These are phyloP conservation scores for Lethrus apterus DNA, from an alignment of 1,140 invertebrate genomes.

Conservation along the genomic window DNA sequence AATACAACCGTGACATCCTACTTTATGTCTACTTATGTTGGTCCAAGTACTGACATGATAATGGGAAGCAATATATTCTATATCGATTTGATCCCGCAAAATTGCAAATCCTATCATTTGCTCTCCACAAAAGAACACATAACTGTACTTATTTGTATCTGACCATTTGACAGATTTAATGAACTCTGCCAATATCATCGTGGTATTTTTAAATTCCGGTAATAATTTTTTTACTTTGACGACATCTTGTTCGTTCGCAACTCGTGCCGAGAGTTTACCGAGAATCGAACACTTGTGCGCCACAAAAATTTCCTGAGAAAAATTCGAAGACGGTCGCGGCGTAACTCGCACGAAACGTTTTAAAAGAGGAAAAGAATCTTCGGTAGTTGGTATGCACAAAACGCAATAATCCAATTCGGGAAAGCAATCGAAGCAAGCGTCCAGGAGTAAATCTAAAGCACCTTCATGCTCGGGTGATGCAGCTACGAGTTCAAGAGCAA, in stretches of 20 bases:
- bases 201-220: not conserved
- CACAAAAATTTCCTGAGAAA: conserved; percentile 55
- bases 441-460: conserved; percentile 48
- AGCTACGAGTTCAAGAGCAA: conserved; percentile 58
- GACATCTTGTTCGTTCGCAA: not conserved
- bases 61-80: conserved; percentile 25
- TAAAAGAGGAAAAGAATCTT: conserved; percentile 48
- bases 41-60: conserved; percentile 26
- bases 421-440: conserved; percentile 58
- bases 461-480: conserved; percentile 55
- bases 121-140: not conserved
- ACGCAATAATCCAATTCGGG: conserved; percentile 59
- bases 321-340: conserved; percentile 45
- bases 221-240: not conserved
- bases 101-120: conserved; percentile 19
- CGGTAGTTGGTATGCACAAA: conserved; percentile 53
- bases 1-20: conserved; percentile 24
- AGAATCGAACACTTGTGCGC: conserved; percentile 49
- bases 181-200: too few species aligned
- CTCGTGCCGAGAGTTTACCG: conserved; percentile 13
- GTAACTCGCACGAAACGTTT: conserved; percentile 41
- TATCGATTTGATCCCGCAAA: conserved; percentile 24
- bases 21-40: conserved; percentile 15
- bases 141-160: too few species aligned
- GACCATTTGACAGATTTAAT: too few species aligned